phyloP scores from a whole-genome alignment of 2,797 vertebrate genomes.

The Sebastes iracundus region DNA sequence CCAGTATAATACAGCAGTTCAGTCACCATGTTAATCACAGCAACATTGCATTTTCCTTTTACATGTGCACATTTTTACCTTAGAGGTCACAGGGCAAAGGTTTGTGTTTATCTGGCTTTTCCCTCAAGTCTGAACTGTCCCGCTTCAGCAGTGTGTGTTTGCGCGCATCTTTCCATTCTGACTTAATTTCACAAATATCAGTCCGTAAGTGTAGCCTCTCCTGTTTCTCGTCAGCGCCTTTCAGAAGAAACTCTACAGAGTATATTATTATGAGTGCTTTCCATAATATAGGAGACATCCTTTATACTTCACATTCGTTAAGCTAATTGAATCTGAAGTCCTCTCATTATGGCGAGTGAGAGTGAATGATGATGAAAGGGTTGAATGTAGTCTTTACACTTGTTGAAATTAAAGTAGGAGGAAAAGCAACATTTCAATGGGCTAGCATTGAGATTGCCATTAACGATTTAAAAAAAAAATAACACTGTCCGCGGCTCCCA shows the following conservation, averaged over 20 bases:
- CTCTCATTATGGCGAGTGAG: background rate
- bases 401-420: background rate
- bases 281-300: background rate
- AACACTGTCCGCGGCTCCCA: background rate
- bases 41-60: background rate
- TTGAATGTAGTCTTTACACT: background rate
- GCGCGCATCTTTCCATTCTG: background rate
- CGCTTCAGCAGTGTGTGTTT: background rate
- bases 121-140: background rate
- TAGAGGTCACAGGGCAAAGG: background rate
- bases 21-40: background rate
- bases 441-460: conserved; percentile 1
- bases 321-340: conserved; percentile 12
- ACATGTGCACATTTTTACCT: background rate
- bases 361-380: background rate
- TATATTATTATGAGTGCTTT: background rate
- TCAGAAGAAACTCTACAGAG: background rate
- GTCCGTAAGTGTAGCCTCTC: background rate
- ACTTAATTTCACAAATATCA: background rate
- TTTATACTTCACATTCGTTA: background rate
- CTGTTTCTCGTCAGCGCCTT: background rate
- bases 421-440: background rate
- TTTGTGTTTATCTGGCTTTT: background rate
- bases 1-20: background rate
- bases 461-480: conserved; percentile 14